A percentile compares a stretch with the other conserved stretches of the same genome.
Evolutionary conservation across 2,797 vertebrate species (phyloP).

Genomic region (Myiotriccus ornatus): DNA sequence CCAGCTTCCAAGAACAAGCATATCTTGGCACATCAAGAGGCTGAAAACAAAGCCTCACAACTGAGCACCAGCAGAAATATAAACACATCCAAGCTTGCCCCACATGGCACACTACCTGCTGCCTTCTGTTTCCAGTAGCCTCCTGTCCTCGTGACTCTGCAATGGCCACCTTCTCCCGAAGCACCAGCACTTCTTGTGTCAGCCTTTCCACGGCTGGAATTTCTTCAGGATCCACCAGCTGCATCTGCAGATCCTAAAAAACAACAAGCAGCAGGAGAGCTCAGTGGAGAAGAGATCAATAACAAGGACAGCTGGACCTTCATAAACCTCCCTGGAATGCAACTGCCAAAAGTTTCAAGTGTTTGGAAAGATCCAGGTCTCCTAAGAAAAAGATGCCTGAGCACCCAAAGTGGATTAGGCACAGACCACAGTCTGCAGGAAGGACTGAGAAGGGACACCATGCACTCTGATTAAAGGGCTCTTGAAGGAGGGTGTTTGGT

Average conservation of each 20-base stretch:
- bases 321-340: not conserved
- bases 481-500: not conserved
- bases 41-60: not conserved
- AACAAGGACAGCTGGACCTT: conserved; percentile 7
- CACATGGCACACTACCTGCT: conserved; percentile 75
- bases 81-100: not conserved
- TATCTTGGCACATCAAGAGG: not conserved
- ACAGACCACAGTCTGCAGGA: not conserved
- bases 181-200: conserved; percentile 84
- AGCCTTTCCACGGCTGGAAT: conserved; percentile 84
- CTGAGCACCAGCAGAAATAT: not conserved
- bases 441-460: not conserved
- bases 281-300: not conserved
- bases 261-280: not conserved
- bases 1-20: not conserved
- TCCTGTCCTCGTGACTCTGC: conserved; percentile 67
- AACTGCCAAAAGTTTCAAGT: not conserved
- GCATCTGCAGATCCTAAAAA: conserved; percentile 85
- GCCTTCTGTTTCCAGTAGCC: conserved; percentile 68
- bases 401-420: not conserved
- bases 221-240: conserved; percentile 83
- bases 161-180: conserved; percentile 79
- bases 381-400: not conserved
- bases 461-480: not conserved
- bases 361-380: not conserved